Conservation (phyloP, 2,113 vertebrate genomes). For the Nestor notabilis region DNA sequence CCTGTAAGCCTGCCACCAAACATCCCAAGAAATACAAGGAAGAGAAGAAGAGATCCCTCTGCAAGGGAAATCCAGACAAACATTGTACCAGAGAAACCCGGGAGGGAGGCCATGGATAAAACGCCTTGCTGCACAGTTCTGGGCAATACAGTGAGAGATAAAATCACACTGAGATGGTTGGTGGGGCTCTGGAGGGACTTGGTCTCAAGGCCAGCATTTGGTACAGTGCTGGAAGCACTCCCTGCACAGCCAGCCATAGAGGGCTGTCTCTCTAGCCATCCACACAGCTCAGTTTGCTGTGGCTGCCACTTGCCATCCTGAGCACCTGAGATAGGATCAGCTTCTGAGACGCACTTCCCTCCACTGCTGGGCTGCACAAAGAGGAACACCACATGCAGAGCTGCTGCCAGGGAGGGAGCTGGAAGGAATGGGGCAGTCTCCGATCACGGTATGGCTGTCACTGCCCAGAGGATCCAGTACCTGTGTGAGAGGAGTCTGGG, state of each 20-base stretch:
- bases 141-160: rapidly evolving
- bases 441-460: not conserved
- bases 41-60: not conserved
- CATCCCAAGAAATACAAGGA: rapidly evolving
- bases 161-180: rapidly evolving
- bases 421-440: rapidly evolving
- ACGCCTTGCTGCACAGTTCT: not conserved
- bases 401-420: not conserved
- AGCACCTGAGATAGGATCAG: not conserved
- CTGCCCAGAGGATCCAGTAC: not conserved
- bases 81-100: rapidly evolving
- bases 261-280: not conserved
- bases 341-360: rapidly evolving
- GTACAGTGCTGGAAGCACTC: rapidly evolving
- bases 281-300: rapidly evolving
- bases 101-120: rapidly evolving
- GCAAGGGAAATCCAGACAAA: not conserved
- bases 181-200: not conserved
- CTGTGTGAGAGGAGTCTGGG: too few relatives aligned
- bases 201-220: not conserved
- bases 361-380: rapidly evolving
- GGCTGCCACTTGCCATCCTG: rapidly evolving
- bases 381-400: rapidly evolving
- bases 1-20: rapidly evolving
- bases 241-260: not conserved